Evolutionary conservation across 2,888 invertebrate genomes (phyloP), one percentile per base, ranked within the genome.

Genomic region (Cataglyphis rosenhaueri): DNA sequence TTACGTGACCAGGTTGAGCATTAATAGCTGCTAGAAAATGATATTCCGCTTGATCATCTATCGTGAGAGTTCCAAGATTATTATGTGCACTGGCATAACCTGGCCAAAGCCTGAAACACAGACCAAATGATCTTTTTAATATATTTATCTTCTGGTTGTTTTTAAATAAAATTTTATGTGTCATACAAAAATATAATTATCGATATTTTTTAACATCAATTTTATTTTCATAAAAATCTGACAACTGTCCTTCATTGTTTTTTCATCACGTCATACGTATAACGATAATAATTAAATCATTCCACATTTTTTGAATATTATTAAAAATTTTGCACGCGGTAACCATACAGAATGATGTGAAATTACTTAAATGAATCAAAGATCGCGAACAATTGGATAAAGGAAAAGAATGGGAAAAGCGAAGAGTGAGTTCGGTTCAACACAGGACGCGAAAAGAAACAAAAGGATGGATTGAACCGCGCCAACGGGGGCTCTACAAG

Each of bases 41-140:
- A 85, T 95, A 95, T 92, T 98, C 97, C 0, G 98, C 98, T 88
- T 96, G 96, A 1, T 96, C 96, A 71, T 97, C 96, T 83, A 95
- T 95, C 89, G 97, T 96, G 86, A 98, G 94, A 1, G 98, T 98
- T 32, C 98, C 98, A 70, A 98, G 95, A 95, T 98, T 98, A 94
- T 98, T 98, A 95, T 98, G 97, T 0, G 98, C 98, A 92, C 97
- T 97, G 8, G 98, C 97, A 93, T 98, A 97, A 57, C 96, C 96
- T 12, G 98, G 97, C 97, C 98, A 98, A 65, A 98, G 94, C 92
- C 98, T 98, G 95, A 32, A 84, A 85, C 76, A 85, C 76, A 79
- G 15, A 41, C 10, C 32, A 55, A 57, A 29, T 57, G 38, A 55
- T 38, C 3, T 10, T 70, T 35, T 70, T 32, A 32, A 41, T 21